A percentile compares a stretch with the other conserved stretches of the same genome.
Evolutionary conservation across 1,140 invertebrate genomes (phyloP).

Genomic region (Sinella curviseta): DNA sequence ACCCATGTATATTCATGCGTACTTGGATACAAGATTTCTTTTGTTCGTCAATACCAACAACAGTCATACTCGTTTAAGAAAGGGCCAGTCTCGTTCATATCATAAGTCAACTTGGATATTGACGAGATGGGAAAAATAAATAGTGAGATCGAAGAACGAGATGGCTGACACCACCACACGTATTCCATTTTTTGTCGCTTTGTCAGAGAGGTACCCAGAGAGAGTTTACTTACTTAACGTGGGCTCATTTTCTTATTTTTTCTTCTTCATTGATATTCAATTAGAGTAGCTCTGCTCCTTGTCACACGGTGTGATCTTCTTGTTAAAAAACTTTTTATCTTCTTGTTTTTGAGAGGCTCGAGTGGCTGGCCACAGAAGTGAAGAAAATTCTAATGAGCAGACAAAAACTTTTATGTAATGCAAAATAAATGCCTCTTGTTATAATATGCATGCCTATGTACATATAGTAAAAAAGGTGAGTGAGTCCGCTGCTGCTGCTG

Average conservation of each 20-base stretch:
- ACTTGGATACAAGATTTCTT: no score
- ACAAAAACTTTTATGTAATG: no score
- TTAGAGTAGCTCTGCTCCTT: conserved; percentile 33
- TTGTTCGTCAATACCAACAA: no score
- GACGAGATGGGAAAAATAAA: not conserved
- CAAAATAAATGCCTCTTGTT: no score
- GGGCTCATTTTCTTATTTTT: not conserved
- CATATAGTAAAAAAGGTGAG: no score
- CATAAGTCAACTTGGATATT: not conserved
- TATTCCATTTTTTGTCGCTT: not conserved
- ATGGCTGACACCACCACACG: not conserved
- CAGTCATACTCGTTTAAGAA: not conserved
- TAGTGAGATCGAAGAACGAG: not conserved
- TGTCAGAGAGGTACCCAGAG: not conserved
- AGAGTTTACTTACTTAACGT: not conserved
- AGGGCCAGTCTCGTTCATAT: not conserved
- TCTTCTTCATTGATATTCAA: conserved; percentile 37
- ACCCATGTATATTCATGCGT: not conserved
- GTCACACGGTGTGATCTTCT: conserved; percentile 25
- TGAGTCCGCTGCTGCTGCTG: no score
- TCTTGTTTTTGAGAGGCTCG: not conserved
- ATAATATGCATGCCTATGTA: no score
- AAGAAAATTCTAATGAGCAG: not conserved
- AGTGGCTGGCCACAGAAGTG: not conserved
- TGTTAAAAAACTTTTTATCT: not conserved